Conservation (phyloP, 2,797 vertebrate genomes). For the Lophotriccus pileatus region DNA sequence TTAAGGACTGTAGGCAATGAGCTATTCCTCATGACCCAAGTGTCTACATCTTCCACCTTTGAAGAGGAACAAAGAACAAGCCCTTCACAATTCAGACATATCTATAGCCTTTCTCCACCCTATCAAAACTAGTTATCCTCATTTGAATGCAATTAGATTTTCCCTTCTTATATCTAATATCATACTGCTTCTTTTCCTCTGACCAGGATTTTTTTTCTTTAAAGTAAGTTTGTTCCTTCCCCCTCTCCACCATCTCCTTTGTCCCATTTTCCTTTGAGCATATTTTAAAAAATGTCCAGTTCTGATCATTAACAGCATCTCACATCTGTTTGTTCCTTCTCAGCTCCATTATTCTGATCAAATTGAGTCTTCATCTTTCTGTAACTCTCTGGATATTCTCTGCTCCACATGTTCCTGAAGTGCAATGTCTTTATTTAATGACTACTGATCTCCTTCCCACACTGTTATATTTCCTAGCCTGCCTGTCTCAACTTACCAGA, state of each 20-base stretch:
- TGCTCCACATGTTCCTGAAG: background rate
- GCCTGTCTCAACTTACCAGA: background rate
- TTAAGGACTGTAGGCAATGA: background rate
- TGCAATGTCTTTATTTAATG: background rate
- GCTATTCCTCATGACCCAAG: background rate
- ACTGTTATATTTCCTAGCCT: background rate
- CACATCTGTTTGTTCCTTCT: background rate
- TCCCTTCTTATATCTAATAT: background rate
- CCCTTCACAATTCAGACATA: fast-evolving
- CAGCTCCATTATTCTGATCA: background rate
- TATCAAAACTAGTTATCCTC: background rate
- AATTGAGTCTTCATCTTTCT: background rate
- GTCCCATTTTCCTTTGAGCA: background rate
- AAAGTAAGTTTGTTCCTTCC: background rate
- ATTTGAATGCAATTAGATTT: background rate
- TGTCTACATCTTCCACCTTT: background rate
- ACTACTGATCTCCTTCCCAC: background rate
- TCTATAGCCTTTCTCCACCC: background rate
- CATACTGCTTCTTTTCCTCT: background rate
- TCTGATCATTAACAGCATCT: background rate
- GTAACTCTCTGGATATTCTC: background rate
- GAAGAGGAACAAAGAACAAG: background rate
- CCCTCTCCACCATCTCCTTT: background rate
- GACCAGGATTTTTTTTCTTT: background rate
- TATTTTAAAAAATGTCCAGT: background rate